Conservation (phyloP, 2,888 invertebrate genomes). For the Penaeus monodon region DNA sequence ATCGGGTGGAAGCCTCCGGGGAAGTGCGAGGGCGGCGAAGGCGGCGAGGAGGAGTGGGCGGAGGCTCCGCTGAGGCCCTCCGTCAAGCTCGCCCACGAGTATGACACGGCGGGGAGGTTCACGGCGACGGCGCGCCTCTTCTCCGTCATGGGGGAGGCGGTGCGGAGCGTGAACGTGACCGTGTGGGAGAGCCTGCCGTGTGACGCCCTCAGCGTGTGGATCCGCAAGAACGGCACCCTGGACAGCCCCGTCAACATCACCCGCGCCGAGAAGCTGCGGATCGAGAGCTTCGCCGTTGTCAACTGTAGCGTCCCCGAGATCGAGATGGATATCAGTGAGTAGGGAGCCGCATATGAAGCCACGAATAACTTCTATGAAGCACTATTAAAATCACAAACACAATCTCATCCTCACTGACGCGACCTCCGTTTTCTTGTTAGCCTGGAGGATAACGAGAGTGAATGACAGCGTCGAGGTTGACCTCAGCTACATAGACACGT, state of each 20-base stretch:
- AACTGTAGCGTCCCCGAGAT: constrained; percentile 39
- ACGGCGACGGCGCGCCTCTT: constrained; percentile 13
- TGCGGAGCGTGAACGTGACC: not conserved
- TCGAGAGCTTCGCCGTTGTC: constrained; percentile 34
- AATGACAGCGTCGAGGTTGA: constrained; percentile 36
- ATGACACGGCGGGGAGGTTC: constrained; percentile 21
- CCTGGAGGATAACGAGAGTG: constrained; percentile 26
- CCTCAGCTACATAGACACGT: constrained; percentile 18
- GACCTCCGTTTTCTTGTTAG: not conserved
- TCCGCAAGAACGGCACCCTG: constrained; percentile 33
- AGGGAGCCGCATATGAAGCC: too few relatives aligned
- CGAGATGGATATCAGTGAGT: constrained; percentile 41
- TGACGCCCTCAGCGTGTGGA: constrained; percentile 6
- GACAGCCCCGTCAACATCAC: constrained; percentile 41
- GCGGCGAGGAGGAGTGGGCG: constrained; percentile 35
- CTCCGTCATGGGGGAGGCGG: constrained; percentile 29
- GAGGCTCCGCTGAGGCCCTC: not conserved
- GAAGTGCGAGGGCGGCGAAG: constrained; percentile 38
- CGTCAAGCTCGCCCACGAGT: constrained; percentile 26
- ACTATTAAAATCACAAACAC: too few relatives aligned
- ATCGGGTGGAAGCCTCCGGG: constrained; percentile 40
- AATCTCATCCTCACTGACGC: too few relatives aligned
- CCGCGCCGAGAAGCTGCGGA: constrained; percentile 41
- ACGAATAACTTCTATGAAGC: too few relatives aligned
- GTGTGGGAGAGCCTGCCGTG: constrained; percentile 42